These are phyloP conservation scores for Cichladusa arquata DNA, from an alignment of 2,113 vertebrate species.

Conservation along the genomic window DNA sequence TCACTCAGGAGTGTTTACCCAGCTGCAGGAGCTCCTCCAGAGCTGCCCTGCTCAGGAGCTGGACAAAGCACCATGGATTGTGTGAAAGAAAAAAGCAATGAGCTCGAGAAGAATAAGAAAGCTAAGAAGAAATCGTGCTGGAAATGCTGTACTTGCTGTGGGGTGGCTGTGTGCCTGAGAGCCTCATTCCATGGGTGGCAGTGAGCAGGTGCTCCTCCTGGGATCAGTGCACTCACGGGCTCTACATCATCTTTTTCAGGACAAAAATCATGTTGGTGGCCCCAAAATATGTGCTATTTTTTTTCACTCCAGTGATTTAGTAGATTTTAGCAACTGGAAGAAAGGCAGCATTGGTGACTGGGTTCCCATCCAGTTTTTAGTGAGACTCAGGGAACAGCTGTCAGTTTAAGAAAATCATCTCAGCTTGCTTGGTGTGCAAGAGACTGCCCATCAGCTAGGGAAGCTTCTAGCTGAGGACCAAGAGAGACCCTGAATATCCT, in stretches of 20 bases:
- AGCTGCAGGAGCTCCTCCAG: conserved; percentile 23
- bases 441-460: neutral
- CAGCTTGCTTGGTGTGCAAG: neutral
- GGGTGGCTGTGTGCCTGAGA: fast-evolving
- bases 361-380: neutral
- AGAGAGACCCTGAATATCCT: neutral
- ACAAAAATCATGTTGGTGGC: neutral
- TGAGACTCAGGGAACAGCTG: neutral
- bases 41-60: neutral
- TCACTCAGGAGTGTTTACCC: conserved; percentile 49
- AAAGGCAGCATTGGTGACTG: neutral
- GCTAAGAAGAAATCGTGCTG: neutral
- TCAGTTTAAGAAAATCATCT: neutral
- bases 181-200: neutral
- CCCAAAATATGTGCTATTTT: neutral
- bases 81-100: neutral
- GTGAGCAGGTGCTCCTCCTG: neutral
- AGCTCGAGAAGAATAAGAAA: neutral
- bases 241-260: neutral
- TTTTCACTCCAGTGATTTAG: neutral
- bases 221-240: neutral
- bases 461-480: neutral
- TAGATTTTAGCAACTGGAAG: neutral
- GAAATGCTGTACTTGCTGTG: neutral
- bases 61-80: neutral